Base-by-base conservation (phyloP, 2,113 vertebrate genomes). In the Ibidorhyncha struthersii region DNA sequence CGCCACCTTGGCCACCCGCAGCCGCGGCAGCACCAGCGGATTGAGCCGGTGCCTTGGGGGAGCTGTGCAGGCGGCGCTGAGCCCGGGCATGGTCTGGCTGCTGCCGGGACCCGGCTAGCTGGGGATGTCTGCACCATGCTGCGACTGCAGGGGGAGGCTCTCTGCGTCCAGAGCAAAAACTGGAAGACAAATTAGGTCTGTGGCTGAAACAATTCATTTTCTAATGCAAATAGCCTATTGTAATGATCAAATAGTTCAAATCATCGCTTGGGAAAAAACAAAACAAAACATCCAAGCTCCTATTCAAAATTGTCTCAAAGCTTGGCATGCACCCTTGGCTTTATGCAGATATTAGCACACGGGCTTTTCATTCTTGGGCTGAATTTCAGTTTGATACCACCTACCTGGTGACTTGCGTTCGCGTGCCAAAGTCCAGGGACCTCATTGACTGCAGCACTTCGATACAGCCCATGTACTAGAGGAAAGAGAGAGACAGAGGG, bases 381-480 rank as follows among this genome's bases (percentile, higher is more conserved):
- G 86, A 49, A 61, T 83, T 38, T 95, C 65, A 17, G 49, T 77
- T 38, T 61, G 43, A 25, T n/a, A 45, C 36, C 38, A 78, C 98
- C 96, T 99, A 99, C 99, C 99, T 99, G 97, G 99, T 99, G 90
- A 99, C 99, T 97, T 99, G 99, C 8, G 99, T 99, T 98, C 99
- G 98, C 2, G 98, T 99, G 36, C 98, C 98, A 92, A 99, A 99
- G 97, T 99, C 99, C 94, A 99, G 98, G 55, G 99, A 98, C 95
- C 99, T 99, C 99, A 99, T 99, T 67, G 99, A 99, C 94, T 99
- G 99, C 91, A 99, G 98, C 92, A 99, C 99, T 96, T 99, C 99
- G 95, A 99, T 98, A 82, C 98, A 99, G 90, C 99, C 99, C 97
- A 99, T 98, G 96, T 99, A 99, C 99, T 99, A 43, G 30, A 89